Evolutionary conservation across 1,140 invertebrate species (phyloP).

Genomic region (Caenorhabditis brenneri): DNA sequence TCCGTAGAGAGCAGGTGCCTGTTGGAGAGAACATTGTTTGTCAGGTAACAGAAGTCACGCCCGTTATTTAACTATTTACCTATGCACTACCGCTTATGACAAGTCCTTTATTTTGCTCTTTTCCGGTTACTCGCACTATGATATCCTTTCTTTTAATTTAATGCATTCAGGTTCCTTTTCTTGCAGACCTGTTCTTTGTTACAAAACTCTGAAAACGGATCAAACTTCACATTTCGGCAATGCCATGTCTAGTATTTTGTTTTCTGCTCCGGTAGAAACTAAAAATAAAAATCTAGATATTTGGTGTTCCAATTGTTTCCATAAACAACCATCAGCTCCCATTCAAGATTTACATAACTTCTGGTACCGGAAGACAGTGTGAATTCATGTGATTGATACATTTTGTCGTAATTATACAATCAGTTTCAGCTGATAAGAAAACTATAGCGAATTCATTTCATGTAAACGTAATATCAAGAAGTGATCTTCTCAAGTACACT

Average conservation of each 20-base stretch:
- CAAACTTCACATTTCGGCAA: neutral
- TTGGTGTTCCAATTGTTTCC: neutral
- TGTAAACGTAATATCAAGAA: neutral
- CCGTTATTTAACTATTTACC: constrained; percentile 39
- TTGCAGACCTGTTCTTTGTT: too few species aligned
- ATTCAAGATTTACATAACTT: too few species aligned
- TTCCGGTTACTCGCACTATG: neutral
- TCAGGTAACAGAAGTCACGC: constrained; percentile 38
- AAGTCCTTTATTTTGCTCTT: constrained; percentile 37
- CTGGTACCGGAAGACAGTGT: too few species aligned
- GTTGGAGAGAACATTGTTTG: constrained; percentile 33
- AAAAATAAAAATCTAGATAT: neutral
- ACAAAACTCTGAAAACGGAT: too few species aligned
- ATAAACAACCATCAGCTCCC: neutral
- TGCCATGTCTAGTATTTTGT: neutral
- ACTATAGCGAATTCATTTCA: neutral
- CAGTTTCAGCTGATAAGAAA: neutral
- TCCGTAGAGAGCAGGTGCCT: constrained; percentile 32
- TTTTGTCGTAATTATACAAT: neutral
- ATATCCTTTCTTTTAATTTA: neutral
- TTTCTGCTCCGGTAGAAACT: neutral
- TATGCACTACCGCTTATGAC: constrained; percentile 40
- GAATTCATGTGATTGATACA: neutral
- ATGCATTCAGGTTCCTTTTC: neutral
- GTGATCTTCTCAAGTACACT: neutral